phyloP scores from a whole-genome alignment of 2,888 invertebrate genomes.

The Agrochola lota region DNA sequence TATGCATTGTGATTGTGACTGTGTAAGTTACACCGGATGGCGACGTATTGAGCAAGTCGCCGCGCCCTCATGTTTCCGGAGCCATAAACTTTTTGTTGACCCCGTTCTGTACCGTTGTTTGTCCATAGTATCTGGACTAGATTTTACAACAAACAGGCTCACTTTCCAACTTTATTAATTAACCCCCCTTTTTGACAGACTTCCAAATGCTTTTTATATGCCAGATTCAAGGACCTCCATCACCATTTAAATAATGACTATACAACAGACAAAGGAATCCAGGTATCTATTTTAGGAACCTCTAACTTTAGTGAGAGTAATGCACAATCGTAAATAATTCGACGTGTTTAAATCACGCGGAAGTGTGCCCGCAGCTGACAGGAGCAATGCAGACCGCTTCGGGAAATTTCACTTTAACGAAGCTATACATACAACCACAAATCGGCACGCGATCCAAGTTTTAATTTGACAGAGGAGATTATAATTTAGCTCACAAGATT shows the following conservation, averaged over 20 bases:
- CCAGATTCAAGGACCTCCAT: slow-evolving; percentile 43
- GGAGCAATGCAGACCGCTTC: slow-evolving; percentile 70
- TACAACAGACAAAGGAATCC: slow-evolving; percentile 30
- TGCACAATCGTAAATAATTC: slow-evolving; percentile 62
- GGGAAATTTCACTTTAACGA: slow-evolving; percentile 75
- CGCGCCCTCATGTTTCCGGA: slow-evolving; percentile 80
- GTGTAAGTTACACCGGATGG: slow-evolving; percentile 76
- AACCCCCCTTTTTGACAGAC: slow-evolving; percentile 52
- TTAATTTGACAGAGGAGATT: slow-evolving; percentile 50
- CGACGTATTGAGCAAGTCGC: slow-evolving; percentile 78
- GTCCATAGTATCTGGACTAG: slow-evolving; percentile 43
- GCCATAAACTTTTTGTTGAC: slow-evolving; percentile 61
- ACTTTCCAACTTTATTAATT: slow-evolving; percentile 23
- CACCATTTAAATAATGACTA: slow-evolving; percentile 54
- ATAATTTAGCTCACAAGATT: slow-evolving; percentile 48
- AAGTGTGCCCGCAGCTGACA: slow-evolving; percentile 69
- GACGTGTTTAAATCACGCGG: slow-evolving; percentile 71
- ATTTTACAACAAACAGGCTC: slow-evolving; percentile 46
- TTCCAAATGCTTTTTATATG: slow-evolving; percentile 60
- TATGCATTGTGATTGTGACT: slow-evolving; percentile 68
- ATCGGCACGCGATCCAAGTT: slow-evolving; percentile 72
- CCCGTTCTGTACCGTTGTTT: slow-evolving; percentile 47
- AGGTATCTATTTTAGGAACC: slow-evolving; percentile 59
- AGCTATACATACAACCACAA: slow-evolving; percentile 66
- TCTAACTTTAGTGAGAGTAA: slow-evolving; percentile 69